A percentile compares a stretch with the other conserved stretches of the same genome.
These are phyloP conservation scores for Oophaga pumilio DNA, from an alignment of 2,113 vertebrate species.

Conservation along the genomic window DNA sequence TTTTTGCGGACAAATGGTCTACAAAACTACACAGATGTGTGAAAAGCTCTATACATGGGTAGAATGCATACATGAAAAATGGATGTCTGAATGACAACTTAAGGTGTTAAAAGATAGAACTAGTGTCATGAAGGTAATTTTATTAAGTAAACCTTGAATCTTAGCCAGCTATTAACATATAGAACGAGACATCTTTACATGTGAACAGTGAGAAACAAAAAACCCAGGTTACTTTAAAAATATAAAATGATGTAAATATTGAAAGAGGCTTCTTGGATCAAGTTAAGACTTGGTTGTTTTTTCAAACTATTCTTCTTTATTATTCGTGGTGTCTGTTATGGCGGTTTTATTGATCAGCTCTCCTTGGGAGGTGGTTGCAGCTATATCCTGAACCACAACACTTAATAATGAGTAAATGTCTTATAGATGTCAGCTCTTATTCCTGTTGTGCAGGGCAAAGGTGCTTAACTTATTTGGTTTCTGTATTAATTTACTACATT, in stretches of 20 bases:
- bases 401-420: slow-evolving; percentile 31
- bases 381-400: slow-evolving; percentile 21
- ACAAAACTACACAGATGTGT: too few relatives aligned
- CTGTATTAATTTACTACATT: background rate
- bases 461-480: slow-evolving; percentile 8
- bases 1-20: too few relatives aligned
- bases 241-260: background rate
- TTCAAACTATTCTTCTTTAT: slow-evolving; percentile 1
- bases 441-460: slow-evolving; percentile 25
- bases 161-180: background rate
- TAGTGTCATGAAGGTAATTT: too few relatives aligned
- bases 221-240: background rate
- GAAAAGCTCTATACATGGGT: too few relatives aligned
- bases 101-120: too few relatives aligned
- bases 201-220: background rate
- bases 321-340: background rate
- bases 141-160: too few relatives aligned
- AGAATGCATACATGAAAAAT: too few relatives aligned
- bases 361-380: slow-evolving; percentile 10
- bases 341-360: slow-evolving; percentile 24
- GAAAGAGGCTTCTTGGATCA: background rate
- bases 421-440: slow-evolving; percentile 21
- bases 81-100: too few relatives aligned
- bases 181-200: background rate
- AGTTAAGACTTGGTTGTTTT: slow-evolving; percentile 10